Evolutionary conservation across 2,888 invertebrate species (phyloP).

Genomic region (Emmelina monodactyla): DNA sequence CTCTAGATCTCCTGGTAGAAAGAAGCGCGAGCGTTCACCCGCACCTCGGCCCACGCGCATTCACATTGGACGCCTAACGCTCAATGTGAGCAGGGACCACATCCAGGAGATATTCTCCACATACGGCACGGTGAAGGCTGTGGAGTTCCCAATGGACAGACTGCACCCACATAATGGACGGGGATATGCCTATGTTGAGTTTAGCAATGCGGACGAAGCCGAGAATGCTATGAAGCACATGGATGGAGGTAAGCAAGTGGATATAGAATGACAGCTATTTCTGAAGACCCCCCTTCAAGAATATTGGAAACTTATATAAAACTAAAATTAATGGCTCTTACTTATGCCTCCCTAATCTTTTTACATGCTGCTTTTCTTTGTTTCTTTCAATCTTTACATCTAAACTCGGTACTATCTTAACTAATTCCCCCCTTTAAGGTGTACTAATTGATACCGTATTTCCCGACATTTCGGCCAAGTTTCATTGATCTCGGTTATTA

Average conservation of each 20-base stretch:
- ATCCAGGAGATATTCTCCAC: conserved; percentile 90
- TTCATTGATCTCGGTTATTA: neutral
- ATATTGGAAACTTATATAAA: too few relatives aligned
- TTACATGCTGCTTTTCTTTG: too few relatives aligned
- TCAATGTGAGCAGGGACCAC: conserved; percentile 92
- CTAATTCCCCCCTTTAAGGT: too few relatives aligned
- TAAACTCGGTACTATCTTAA: too few relatives aligned
- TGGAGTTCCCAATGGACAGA: conserved; percentile 91
- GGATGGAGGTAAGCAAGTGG: conserved; percentile 82
- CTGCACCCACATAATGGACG: conserved; percentile 88
- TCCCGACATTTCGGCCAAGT: too few relatives aligned
- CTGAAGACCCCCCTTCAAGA: too few relatives aligned
- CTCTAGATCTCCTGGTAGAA: conserved; percentile 66
- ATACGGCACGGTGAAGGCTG: conserved; percentile 84
- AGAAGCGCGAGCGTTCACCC: conserved; percentile 84
- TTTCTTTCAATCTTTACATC: too few relatives aligned
- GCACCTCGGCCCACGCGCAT: conserved; percentile 92
- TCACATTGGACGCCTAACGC: conserved; percentile 90
- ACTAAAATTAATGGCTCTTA: too few relatives aligned
- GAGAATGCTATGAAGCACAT: conserved; percentile 99
- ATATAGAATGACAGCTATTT: too few relatives aligned
- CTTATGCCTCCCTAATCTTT: too few relatives aligned
- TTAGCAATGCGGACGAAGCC: conserved; percentile 91
- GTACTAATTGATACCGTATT: too few relatives aligned
- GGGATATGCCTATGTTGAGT: conserved; percentile 96